Percentiles rank a stretch among this genome's conserved stretches.
Evolutionary conservation across 2,113 vertebrate genomes (phyloP).

Genomic region (Rafetus swinhoei): DNA sequence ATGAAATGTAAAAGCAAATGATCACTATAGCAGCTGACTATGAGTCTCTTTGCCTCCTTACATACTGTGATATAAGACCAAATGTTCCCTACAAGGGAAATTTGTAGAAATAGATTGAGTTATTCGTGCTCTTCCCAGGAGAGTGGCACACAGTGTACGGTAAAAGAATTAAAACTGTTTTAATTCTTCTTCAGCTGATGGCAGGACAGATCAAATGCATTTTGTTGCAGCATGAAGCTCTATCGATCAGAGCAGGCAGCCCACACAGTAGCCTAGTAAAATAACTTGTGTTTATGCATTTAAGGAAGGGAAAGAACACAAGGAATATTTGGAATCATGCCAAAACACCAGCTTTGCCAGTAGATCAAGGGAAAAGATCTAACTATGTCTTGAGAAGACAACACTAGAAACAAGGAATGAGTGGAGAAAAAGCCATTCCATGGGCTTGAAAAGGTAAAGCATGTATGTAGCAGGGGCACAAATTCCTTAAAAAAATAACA

Average conservation of each 20-base stretch:
- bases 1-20: not conserved
- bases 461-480: too few relatives aligned
- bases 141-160: not conserved
- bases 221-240: not conserved
- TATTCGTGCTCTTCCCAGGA: not conserved
- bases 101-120: not conserved
- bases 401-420: too few relatives aligned
- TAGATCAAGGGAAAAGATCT: too few relatives aligned
- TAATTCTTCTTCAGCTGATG: not conserved
- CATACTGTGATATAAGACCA: not conserved
- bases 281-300: not conserved
- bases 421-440: too few relatives aligned
- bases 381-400: too few relatives aligned
- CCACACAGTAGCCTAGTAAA: not conserved
- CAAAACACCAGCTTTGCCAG: too few relatives aligned
- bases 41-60: not conserved
- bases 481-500: too few relatives aligned
- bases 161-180: not conserved
- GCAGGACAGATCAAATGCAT: not conserved
- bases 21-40: not conserved
- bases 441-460: too few relatives aligned
- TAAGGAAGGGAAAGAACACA: not conserved
- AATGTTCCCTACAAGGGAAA: not conserved
- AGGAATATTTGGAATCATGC: too few relatives aligned
- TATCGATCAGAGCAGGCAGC: not conserved